phyloP scores from a whole-genome alignment of 2,797 vertebrate species.

The Apogon talboti region DNA sequence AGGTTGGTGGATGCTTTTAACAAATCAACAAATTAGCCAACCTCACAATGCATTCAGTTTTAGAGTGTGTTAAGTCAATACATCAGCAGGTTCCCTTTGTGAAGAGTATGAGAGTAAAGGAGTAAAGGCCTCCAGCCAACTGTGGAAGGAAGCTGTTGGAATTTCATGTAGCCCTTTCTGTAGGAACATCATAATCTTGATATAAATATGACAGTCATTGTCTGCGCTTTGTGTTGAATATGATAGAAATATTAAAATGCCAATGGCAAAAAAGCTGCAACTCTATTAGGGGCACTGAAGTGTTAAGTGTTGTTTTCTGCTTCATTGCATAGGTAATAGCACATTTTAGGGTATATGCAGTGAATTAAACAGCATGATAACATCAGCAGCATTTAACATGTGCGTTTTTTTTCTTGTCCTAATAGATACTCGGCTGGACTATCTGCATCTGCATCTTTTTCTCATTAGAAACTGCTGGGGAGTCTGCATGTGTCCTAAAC shows the following conservation, averaged over 20 bases:
- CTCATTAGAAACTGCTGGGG: conserved; percentile 73
- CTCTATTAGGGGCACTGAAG: conserved; percentile 37
- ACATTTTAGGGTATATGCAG: conserved; percentile 40
- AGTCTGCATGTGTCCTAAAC: conserved; percentile 59
- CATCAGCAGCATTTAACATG: conserved; percentile 39
- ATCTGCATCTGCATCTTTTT: conserved; percentile 76
- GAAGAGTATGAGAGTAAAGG: not conserved
- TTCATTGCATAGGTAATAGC: conserved; percentile 34
- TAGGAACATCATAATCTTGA: not conserved
- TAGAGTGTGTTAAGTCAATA: not conserved
- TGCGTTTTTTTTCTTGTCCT: conserved; percentile 32
- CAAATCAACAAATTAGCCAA: conserved; percentile 29
- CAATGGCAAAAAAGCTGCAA: conserved; percentile 21
- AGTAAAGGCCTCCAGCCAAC: not conserved
- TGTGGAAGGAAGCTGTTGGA: conserved; percentile 2
- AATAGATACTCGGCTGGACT: conserved; percentile 70
- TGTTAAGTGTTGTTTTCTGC: conserved; percentile 48
- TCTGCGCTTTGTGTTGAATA: conserved; percentile 26
- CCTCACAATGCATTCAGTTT: conserved; percentile 3
- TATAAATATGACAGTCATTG: not conserved
- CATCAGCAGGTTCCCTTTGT: conserved; percentile 2
- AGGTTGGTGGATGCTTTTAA: conserved; percentile 21
- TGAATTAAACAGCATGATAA: conserved; percentile 53
- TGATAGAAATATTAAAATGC: conserved; percentile 30
- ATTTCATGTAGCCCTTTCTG: no score